Evolutionary conservation across 2,888 invertebrate species (phyloP).

Genomic region (Corbicula japonica): DNA sequence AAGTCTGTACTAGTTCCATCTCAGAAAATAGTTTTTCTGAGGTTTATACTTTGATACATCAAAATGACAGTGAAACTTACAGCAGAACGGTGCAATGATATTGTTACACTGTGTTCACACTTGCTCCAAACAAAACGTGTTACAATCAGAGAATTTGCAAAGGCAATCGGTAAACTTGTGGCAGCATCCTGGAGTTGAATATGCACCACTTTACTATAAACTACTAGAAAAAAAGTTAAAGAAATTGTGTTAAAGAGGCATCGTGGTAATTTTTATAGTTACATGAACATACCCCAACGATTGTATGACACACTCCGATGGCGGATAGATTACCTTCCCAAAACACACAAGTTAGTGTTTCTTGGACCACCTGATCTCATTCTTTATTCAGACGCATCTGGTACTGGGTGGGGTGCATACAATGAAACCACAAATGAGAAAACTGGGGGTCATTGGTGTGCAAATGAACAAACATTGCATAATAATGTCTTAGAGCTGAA

Average conservation of each 20-base stretch:
- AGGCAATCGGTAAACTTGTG: slow-evolving; percentile 51
- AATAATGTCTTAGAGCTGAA: slow-evolving; percentile 37
- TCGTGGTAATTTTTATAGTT: slow-evolving; percentile 14
- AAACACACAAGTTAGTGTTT: not conserved
- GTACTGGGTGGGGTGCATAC: slow-evolving; percentile 11
- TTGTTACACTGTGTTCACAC: slow-evolving; percentile 7
- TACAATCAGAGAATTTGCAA: slow-evolving; percentile 48
- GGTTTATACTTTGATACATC: slow-evolving; percentile 55
- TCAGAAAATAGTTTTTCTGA: slow-evolving; percentile 51
- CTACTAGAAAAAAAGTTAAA: slow-evolving; percentile 56
- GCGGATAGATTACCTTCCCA: slow-evolving; percentile 22
- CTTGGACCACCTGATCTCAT: slow-evolving; percentile 2
- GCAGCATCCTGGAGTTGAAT: slow-evolving; percentile 49
- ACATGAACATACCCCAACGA: slow-evolving; percentile 10
- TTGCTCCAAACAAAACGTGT: too few relatives aligned
- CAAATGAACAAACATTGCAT: slow-evolving; percentile 2
- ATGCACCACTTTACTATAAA: slow-evolving; percentile 54
- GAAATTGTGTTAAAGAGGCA: slow-evolving; percentile 30
- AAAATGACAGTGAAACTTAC: slow-evolving; percentile 42
- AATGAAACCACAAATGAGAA: not conserved
- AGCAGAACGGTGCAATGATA: slow-evolving; percentile 10
- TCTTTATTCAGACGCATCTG: slow-evolving; percentile 24
- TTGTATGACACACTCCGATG: slow-evolving; percentile 1
- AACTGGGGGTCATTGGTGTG: slow-evolving; percentile 12
- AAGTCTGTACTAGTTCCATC: slow-evolving; percentile 58